Base-by-base conservation (phyloP, 1,140 invertebrate species). In the Pantala flavescens region DNA sequence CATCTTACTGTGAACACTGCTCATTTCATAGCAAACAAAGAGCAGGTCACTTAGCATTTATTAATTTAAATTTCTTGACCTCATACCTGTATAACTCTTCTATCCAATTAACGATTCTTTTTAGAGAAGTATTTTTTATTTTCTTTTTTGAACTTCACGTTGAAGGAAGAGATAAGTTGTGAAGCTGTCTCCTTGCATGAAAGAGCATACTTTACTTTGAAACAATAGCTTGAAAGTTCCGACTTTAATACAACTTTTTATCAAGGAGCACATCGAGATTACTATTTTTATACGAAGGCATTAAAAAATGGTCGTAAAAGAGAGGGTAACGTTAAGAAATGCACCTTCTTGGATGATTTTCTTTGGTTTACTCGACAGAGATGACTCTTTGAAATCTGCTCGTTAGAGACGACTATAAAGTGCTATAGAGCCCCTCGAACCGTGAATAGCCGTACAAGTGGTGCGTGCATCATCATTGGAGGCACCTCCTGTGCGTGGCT, bases 391-490 rank as follows among this genome's bases (percentile, higher is more conserved):
- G n/a, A n/a, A 63, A 21, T 14, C 49, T 5, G 1, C 49, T 63
- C 49, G n/a, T 16, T 19, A 63, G 49, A 63, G 49, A 63, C 49
- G 49, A 63, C 49, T 63, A 63, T 63, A 63, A 63, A 63, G 49
- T 19, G 49, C 49, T 63, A 12, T 63, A 19, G 49, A 63, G 49
- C 49, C 49, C 16, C 49, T 63, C 16, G n/a, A 63, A 49, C 43
- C 9, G 43, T 49, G 43, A 49, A 3, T 63, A 63, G 49, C 49
- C 49, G 49, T 63, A 63, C 49, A 63, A 63, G 49, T 63, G 49
- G 49, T 63, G 49, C n/a, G 49, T 63, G 49, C 49, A 63, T 63
- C 49, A 63, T 63, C 49, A 63, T 63, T 63, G 49, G 49, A 63
- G 49, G 49, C 49, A 63, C 49, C 49, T 63, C 49, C 49, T 63